Evolutionary conservation across 2,797 vertebrate genomes (phyloP), one percentile per base, ranked within the genome.

Genomic region (Spinibarbus caldwelli): DNA sequence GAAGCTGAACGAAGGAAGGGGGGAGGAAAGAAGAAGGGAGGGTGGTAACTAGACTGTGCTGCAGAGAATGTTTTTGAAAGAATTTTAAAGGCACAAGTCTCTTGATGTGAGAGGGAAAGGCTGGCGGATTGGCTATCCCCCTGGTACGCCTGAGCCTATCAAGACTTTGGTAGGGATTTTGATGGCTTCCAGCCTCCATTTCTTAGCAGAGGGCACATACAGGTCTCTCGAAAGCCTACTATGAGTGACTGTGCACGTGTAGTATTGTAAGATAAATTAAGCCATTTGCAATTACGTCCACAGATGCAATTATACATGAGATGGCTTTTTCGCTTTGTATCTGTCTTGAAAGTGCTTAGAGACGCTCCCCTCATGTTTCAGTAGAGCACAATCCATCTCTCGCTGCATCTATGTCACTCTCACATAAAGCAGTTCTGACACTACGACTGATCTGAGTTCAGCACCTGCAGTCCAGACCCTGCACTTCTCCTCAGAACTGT

Each of bases 101-200:
- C 67, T 73, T 83, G 71, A 83, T 84, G 85, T 72, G 66, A 83
- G 85, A 78, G 26, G 85, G 85, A 89, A 80, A 89, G 87, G 90
- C 90, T 90, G 88, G 68, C 87, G 77, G 71, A 84, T 83, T 90
- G 84, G 86, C 85, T 85, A 59, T 89, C 82, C 86, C 92, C 86
- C 70, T 29, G 77, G 89, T 87, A 79, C 57, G 72, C 81, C 88
- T 38, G 43, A 91, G 85, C 89, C 72, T 92, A 92, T 93, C 86
- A 88, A 90, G 85, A 90, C 88, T 90, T 93, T 84, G 71, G 78
- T 88, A 76, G 41, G 75, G 85, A 87, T 43, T 92, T 85, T 92
- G 91, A 91, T 91, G 89, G 87, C 85, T 89, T 90, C 78, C 84
- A 89, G 90, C 70, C 89, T 80, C 72, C 89, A 87, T 70, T 83